These are phyloP conservation scores for Erebia ligea DNA, from an alignment of 2,888 invertebrate genomes.

Conservation along the genomic window DNA sequence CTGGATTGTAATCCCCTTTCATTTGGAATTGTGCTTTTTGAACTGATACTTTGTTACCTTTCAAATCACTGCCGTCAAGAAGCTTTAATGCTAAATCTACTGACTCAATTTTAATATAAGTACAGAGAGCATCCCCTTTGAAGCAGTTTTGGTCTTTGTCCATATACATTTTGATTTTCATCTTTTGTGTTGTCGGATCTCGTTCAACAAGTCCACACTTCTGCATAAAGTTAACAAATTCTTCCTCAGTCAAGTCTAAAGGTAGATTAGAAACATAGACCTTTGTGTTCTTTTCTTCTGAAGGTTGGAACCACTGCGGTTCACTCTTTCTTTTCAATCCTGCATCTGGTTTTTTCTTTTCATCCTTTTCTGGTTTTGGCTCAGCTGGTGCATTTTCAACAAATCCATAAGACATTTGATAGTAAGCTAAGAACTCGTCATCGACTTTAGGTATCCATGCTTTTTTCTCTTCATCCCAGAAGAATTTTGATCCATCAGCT, in stretches of 20 bases:
- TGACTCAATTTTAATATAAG: conserved; percentile 98
- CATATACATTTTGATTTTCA: conserved; percentile 96
- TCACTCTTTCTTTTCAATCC: conserved; percentile 82
- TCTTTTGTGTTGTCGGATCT: conserved; percentile 90
- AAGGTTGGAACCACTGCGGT: conserved; percentile 95
- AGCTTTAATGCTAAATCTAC: conserved; percentile 96
- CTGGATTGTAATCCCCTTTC: conserved; percentile 97
- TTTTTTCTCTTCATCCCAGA: conserved; percentile 95
- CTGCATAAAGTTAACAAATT: conserved; percentile 95
- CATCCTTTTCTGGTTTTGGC: conserved; percentile 57
- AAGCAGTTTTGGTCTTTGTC: conserved; percentile 89
- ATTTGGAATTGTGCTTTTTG: conserved; percentile 97
- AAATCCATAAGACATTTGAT: conserved; percentile 98
- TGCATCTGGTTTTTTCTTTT: conserved; percentile 67
- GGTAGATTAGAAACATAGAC: conserved; percentile 98
- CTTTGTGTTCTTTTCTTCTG: conserved; percentile 93
- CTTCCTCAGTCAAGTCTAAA: conserved; percentile 92
- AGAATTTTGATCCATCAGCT: conserved; percentile 93
- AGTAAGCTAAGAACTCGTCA: conserved; percentile 97
- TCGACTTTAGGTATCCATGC: conserved; percentile 99
- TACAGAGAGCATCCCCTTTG: conserved; percentile 98
- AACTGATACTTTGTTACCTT: conserved; percentile 92
- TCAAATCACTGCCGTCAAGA: conserved; percentile 92
- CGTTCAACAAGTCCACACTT: conserved; percentile 98
- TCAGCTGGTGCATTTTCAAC: conserved; percentile 82